Evolutionary conservation across 2,113 vertebrate genomes (phyloP).

Genomic region (Anoplopoma fimbria): DNA sequence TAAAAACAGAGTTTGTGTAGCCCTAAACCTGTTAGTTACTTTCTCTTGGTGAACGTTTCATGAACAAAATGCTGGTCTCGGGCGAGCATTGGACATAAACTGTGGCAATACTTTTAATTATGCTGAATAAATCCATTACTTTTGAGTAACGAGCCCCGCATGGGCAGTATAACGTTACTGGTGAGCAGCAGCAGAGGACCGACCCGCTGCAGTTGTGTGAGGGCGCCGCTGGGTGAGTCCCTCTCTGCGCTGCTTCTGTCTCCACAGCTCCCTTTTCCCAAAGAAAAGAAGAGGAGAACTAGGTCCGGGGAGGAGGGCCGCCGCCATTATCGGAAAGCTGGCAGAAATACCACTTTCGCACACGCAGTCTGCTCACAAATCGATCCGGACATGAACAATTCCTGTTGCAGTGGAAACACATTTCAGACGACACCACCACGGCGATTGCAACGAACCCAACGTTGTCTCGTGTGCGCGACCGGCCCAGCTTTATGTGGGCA

Average conservation of each 20-base stretch:
- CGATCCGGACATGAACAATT: constrained; percentile 50
- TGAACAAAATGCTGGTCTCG: neutral
- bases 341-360: constrained; percentile 76
- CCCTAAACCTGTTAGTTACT: neutral
- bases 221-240: constrained; percentile 86
- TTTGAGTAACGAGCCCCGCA: constrained; percentile 32
- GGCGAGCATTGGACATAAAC: too few relatives aligned
- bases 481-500: constrained; percentile 77
- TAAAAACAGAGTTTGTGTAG: neutral
- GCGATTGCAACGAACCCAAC: constrained; percentile 55
- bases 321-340: constrained; percentile 85
- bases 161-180: neutral
- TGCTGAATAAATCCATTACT: constrained; percentile 14
- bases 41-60: neutral
- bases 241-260: constrained; percentile 78
- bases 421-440: constrained; percentile 44
- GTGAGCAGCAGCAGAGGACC: constrained; percentile 27
- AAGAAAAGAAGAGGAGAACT: constrained; percentile 82
- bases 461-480: constrained; percentile 71
- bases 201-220: constrained; percentile 82
- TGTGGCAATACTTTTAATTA: neutral
- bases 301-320: constrained; percentile 81
- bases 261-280: constrained; percentile 80
- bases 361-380: constrained; percentile 55
- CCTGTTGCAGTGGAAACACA: constrained; percentile 28